These are phyloP conservation scores for Dermatemys mawii DNA, from an alignment of 2,113 vertebrate genomes.

Conservation along the genomic window DNA sequence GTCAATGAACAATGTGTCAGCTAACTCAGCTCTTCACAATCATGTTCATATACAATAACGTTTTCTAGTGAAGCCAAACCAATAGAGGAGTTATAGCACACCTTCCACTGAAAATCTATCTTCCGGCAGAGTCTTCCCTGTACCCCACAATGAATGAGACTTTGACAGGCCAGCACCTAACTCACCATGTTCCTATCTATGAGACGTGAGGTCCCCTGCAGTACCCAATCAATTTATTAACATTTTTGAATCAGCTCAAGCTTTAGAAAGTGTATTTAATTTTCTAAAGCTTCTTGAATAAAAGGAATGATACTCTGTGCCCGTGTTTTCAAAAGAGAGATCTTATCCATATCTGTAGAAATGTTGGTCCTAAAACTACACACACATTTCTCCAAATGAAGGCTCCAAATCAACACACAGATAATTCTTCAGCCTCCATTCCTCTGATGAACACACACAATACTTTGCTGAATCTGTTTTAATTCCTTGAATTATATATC, in stretches of 20 bases:
- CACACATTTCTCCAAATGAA: not conserved
- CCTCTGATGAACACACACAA: not conserved
- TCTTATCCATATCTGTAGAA: not conserved
- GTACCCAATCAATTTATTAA: not conserved
- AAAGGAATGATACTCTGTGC: not conserved
- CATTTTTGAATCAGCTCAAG: not conserved
- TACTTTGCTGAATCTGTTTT: not conserved
- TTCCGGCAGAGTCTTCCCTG: not conserved
- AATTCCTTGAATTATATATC: not conserved
- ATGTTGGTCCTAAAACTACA: not conserved
- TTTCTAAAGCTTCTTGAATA: not conserved
- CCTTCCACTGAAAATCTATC: not conserved
- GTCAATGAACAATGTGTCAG: not conserved
- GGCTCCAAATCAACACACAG: not conserved
- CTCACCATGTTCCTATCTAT: not conserved
- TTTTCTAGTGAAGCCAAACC: not conserved
- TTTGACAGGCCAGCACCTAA: not conserved
- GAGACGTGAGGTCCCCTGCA: not conserved
- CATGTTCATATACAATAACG: not conserved
- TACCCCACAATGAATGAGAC: not conserved
- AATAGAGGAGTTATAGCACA: not conserved
- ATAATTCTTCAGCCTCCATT: not conserved
- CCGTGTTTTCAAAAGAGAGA: not conserved
- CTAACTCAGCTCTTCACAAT: not conserved
- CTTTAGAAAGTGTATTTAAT: not conserved